phyloP scores from a whole-genome alignment of 2,797 vertebrate genomes.

The Masticophis lateralis region DNA sequence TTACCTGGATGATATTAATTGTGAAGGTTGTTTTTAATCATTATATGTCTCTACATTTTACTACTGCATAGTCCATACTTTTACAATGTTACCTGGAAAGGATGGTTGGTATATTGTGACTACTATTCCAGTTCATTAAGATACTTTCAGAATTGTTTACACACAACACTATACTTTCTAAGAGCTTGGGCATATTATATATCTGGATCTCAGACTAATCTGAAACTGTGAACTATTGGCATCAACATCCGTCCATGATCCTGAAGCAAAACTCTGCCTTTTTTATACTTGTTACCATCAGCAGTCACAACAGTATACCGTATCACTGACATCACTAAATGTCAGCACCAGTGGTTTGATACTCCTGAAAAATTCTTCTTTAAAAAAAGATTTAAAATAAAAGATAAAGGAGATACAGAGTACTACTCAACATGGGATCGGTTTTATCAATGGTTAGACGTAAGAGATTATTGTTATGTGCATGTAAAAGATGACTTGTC shows the following conservation, averaged over 20 bases:
- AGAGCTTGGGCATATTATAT: not conserved
- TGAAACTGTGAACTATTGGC: not conserved
- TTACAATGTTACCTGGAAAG: not conserved
- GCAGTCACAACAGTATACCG: not conserved
- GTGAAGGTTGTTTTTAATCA: not conserved
- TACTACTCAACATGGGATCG: no score
- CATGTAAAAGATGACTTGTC: no score
- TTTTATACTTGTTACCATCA: not conserved
- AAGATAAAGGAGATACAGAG: no score
- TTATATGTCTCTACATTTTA: not conserved
- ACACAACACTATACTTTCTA: not conserved
- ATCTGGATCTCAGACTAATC: not conserved
- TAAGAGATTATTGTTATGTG: no score
- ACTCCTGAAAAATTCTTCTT: not conserved
- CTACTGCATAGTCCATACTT: not conserved
- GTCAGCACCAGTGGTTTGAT: not conserved
- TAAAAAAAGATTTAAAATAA: not conserved
- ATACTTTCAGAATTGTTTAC: not conserved
- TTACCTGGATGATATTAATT: not conserved
- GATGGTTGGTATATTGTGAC: not conserved
- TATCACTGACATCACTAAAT: not conserved
- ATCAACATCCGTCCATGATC: not conserved
- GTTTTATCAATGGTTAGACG: no score
- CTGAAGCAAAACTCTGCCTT: not conserved
- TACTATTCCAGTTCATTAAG: not conserved